These are phyloP conservation scores for Serilophus lunatus DNA, from an alignment of 2,113 vertebrate genomes.

Conservation along the genomic window DNA sequence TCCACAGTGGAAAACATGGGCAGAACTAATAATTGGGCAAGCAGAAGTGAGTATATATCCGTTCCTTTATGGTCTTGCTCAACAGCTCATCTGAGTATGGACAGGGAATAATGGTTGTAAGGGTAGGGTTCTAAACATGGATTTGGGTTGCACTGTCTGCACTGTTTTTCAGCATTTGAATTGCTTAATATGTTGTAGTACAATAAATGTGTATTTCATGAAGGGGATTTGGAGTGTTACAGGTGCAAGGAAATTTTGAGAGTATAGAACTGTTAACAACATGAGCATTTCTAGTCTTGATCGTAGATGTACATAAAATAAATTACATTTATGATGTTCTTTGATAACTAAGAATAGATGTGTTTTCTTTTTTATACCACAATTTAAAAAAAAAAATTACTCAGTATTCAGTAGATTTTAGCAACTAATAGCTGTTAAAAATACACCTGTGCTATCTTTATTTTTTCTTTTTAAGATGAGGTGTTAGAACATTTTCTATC, in stretches of 20 bases:
- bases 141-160: not conserved
- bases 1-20: constrained; percentile 98
- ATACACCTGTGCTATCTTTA: not conserved
- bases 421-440: not conserved
- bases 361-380: not conserved
- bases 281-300: not conserved
- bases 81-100: not conserved
- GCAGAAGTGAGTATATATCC: constrained; percentile 84
- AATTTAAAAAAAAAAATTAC: not conserved
- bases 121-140: not conserved
- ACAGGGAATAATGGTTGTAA: not conserved
- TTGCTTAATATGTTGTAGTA: not conserved
- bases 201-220: not conserved
- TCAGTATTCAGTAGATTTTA: not conserved
- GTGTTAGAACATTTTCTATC: not conserved
- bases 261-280: not conserved
- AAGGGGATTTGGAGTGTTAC: not conserved
- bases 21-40: constrained; percentile 94
- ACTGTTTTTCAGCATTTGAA: not conserved
- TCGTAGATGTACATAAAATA: not conserved
- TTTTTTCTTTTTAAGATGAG: not conserved
- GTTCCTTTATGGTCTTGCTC: not conserved
- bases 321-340: not conserved
- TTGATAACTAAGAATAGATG: not conserved
- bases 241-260: not conserved